These are phyloP conservation scores for Ciconia nigra DNA, from an alignment of 2,797 vertebrate genomes.

Conservation along the genomic window DNA sequence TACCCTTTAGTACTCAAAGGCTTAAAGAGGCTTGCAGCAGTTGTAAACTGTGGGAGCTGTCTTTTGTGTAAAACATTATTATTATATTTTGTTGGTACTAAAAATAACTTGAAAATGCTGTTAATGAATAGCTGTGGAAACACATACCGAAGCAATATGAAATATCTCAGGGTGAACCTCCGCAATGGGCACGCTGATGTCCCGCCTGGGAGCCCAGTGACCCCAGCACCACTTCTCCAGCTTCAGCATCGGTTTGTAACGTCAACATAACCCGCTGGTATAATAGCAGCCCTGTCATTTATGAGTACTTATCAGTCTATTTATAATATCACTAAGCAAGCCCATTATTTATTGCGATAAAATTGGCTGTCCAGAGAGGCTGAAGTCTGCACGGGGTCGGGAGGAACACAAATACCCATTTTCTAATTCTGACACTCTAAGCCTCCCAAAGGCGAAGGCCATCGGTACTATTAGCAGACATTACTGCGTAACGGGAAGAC, in stretches of 20 bases:
- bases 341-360: background rate
- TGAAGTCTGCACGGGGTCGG: background rate
- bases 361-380: background rate
- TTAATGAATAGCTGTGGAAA: background rate
- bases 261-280: background rate
- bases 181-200: fast-evolving
- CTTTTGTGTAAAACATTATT: background rate
- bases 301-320: background rate
- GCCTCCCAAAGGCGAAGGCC: background rate
- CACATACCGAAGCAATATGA: background rate
- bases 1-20: background rate
- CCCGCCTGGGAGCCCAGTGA: background rate
- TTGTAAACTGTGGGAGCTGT: background rate
- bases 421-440: background rate
- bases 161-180: background rate
- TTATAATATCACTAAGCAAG: background rate
- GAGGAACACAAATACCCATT: background rate
- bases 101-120: background rate
- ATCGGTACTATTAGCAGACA: background rate
- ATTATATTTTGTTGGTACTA: background rate
- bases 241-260: background rate
- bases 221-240: background rate
- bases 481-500: background rate
- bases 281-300: background rate
- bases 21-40: background rate